These are phyloP conservation scores for Stenopsyche tienmushanensis DNA, from an alignment of 1,140 invertebrate species.

Conservation along the genomic window DNA sequence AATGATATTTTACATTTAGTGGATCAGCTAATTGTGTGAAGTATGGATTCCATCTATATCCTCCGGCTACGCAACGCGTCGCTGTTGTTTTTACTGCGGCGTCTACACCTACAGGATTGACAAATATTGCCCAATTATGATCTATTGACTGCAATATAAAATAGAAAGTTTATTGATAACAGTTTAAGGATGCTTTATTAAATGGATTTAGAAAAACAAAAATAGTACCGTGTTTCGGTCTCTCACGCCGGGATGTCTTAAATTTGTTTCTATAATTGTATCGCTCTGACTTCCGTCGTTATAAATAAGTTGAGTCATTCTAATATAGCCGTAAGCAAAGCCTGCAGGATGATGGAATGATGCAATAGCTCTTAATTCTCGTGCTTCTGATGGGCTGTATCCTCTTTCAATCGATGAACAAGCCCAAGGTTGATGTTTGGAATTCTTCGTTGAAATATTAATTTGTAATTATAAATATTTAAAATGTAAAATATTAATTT, in stretches of 20 bases:
- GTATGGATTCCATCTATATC: constrained; percentile 92
- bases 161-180: constrained; percentile 22
- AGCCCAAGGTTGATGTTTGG: constrained; percentile 67
- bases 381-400: constrained; percentile 80
- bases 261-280: constrained; percentile 84
- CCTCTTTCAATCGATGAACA: constrained; percentile 84
- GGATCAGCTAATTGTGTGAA: constrained; percentile 87
- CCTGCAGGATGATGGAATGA: constrained; percentile 90
- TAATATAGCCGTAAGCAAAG: constrained; percentile 82
- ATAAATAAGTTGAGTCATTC: constrained; percentile 86
- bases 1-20: constrained; percentile 65
- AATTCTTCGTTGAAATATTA: no score
- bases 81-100: constrained; percentile 76
- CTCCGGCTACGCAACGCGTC: constrained; percentile 84
- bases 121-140: constrained; percentile 92
- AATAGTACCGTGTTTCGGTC: constrained; percentile 63
- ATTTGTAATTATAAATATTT: not conserved
- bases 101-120: constrained; percentile 91
- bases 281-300: constrained; percentile 84
- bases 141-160: constrained; percentile 66
- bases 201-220: constrained; percentile 17
- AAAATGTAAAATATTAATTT: not conserved
- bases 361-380: constrained; percentile 83
- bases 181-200: no score
- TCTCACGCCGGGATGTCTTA: constrained; percentile 79